Base-by-base conservation (phyloP, 2,888 invertebrate species). In the Trichopria drosophilae region DNA sequence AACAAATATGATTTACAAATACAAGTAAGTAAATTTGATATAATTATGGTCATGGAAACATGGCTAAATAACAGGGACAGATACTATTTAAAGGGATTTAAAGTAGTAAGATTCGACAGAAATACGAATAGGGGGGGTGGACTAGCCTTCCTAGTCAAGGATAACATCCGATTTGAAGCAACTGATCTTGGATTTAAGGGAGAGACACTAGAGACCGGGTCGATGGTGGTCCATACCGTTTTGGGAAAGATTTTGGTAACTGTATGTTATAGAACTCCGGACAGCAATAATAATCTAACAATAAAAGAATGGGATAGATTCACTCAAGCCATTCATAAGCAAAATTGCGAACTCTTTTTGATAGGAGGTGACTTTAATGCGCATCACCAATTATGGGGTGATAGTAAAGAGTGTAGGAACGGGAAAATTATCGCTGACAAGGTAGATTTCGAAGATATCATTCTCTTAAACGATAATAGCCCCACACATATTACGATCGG, bases 1-100 rank as follows among this genome's bases (percentile, higher is more conserved):
- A 51, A 51, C 32, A 46, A 46, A 46, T 7, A 37, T 18, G 46
- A 42, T 13, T 37, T 51, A 34, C 31, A 51, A 1, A 12, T 2
- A 6, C 15, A 40, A 1, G 20, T 31, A 29, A 34, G 19, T 12
- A 10, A 34, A 12, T 34, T 37, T 45, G 51, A 51, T 18, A 35
- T 35, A 6, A 45, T 51, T 12, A 9, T 51, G 16, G 10, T 12
- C 1, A 39, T 15, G 12, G 45, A 51, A 51, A 51, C 51, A 2
- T 45, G 44, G 40, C 36, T 51, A 12, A 51, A 40, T 3, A 6
- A 10, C 3, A 16, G 31, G 6, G 29, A 42, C 24, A 13, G 34
- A 4, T 42, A 32, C 9, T 19, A 10, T 13, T 16, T 42, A n/a
- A 42, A 22, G 13, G 42, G 31, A 16, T 42, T 42, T 26, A 22